Percentiles rank a stretch among this genome's conserved stretches.
phyloP scores from a whole-genome alignment of 1,140 invertebrate genomes.

The Drosophila malerkotliana region DNA sequence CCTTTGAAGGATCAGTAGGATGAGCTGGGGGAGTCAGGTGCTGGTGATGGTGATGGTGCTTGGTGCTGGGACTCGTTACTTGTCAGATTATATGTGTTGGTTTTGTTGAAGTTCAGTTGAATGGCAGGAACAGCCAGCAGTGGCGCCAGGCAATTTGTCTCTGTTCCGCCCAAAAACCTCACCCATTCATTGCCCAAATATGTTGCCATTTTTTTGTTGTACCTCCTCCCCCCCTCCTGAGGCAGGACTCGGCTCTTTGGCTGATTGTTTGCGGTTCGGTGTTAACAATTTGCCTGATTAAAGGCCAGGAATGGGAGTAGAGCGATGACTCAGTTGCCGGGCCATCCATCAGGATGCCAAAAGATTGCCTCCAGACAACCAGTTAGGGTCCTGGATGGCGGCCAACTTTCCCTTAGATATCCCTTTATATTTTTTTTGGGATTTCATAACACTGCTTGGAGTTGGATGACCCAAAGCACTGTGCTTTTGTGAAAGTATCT shows the following conservation, averaged over 20 bases:
- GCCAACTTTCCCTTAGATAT: constrained; percentile 37
- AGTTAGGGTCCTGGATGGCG: constrained; percentile 74
- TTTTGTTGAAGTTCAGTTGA: constrained; percentile 15
- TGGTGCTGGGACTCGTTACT: constrained; percentile 44
- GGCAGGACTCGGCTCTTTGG: constrained; percentile 43
- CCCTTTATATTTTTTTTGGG: no score
- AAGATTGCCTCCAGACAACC: not conserved
- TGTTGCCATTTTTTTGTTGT: constrained; percentile 9
- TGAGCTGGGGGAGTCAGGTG: constrained; percentile 41
- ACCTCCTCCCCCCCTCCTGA: not conserved
- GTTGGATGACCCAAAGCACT: constrained; percentile 20
- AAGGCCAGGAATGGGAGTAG: constrained; percentile 47
- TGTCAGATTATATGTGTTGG: constrained; percentile 72
- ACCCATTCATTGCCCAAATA: constrained; percentile 20
- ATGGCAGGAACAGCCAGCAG: constrained; percentile 16
- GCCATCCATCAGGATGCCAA: constrained; percentile 58
- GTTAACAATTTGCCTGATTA: constrained; percentile 80
- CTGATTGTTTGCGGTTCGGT: constrained; percentile 66
- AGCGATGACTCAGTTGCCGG: constrained; percentile 67
- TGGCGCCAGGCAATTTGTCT: constrained; percentile 67
- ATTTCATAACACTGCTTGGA: constrained; percentile 16
- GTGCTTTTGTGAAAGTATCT: constrained; percentile 21
- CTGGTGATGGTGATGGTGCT: not conserved
- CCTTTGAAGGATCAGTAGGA: not conserved
- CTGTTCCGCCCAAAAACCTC: constrained; percentile 13